Conservation (phyloP, 2,113 vertebrate species). For the Chionodraco myersi region DNA sequence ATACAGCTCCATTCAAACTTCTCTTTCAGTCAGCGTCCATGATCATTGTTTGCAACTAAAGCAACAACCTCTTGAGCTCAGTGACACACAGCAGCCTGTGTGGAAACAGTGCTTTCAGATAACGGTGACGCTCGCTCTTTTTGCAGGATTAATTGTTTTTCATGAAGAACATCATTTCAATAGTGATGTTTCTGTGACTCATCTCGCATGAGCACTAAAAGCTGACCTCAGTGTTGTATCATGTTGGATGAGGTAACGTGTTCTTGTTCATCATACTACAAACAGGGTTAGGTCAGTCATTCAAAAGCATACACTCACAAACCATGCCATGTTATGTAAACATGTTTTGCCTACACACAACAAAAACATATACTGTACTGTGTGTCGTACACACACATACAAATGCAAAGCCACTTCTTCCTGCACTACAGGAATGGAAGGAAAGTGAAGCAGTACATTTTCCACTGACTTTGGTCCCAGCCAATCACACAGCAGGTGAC, state of each 20-base stretch:
- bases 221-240: slow-evolving; percentile 59
- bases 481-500: slow-evolving; percentile 79
- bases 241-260: slow-evolving; percentile 64
- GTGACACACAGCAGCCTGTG: slow-evolving; percentile 32
- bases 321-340: not conserved
- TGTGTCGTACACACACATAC: not conserved
- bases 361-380: slow-evolving; percentile 3
- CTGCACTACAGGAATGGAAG: slow-evolving; percentile 56
- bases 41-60: slow-evolving; percentile 30
- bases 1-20: not conserved
- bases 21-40: slow-evolving; percentile 1
- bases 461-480: slow-evolving; percentile 54
- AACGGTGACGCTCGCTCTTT: slow-evolving; percentile 51
- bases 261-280: slow-evolving; percentile 37
- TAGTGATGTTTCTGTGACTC: slow-evolving; percentile 63
- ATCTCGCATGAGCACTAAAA: slow-evolving; percentile 44
- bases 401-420: slow-evolving; percentile 28
- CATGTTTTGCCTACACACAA: not conserved
- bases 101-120: slow-evolving; percentile 26
- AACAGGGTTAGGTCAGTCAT: slow-evolving; percentile 48
- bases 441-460: slow-evolving; percentile 45
- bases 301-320: not conserved
- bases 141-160: slow-evolving; percentile 33
- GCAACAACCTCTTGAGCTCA: slow-evolving; percentile 16
- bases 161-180: slow-evolving; percentile 43